Percentiles rank a stretch among this genome's conserved stretches.
Evolutionary conservation across 2,888 invertebrate genomes (phyloP).

Genomic region (Patella caerulea): DNA sequence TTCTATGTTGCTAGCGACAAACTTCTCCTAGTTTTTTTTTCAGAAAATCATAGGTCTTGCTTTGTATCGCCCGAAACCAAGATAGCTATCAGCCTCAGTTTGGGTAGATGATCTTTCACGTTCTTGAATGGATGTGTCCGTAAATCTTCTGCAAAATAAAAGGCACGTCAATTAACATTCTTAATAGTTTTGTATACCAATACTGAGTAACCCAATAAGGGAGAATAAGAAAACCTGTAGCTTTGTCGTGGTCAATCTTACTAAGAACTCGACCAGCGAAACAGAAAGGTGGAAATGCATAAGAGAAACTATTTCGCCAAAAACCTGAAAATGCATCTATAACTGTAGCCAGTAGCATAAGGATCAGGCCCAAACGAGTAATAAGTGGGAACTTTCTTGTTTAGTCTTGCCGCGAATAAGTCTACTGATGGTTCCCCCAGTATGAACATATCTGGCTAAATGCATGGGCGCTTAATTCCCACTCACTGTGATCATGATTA

Average conservation of each 20-base stretch:
- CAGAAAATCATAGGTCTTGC: too few relatives aligned
- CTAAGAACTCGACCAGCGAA: slow-evolving; percentile 20
- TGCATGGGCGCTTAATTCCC: background rate
- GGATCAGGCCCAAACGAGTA: slow-evolving; percentile 22
- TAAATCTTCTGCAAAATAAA: background rate
- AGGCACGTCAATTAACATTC: slow-evolving; percentile 13
- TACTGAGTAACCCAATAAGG: slow-evolving; percentile 31
- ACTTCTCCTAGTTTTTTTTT: too few relatives aligned
- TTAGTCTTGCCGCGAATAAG: background rate
- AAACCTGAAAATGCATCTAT: slow-evolving; percentile 24
- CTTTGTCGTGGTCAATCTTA: slow-evolving; percentile 22
- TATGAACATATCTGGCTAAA: background rate
- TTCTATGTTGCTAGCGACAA: too few relatives aligned
- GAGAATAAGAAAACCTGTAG: slow-evolving; percentile 20
- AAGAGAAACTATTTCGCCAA: slow-evolving; percentile 16
- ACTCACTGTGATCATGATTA: slow-evolving; percentile 2
- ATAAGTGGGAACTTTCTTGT: background rate
- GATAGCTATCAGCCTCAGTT: background rate
- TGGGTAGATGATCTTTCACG: background rate
- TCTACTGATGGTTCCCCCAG: background rate
- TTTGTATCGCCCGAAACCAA: background rate
- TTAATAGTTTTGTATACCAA: slow-evolving; percentile 25
- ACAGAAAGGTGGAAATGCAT: slow-evolving; percentile 27
- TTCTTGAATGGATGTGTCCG: background rate
- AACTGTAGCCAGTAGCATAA: slow-evolving; percentile 5